Evolutionary conservation across 2,797 vertebrate genomes (phyloP), one percentile per base, ranked within the genome.

Genomic region (Hyperoplus immaculatus): DNA sequence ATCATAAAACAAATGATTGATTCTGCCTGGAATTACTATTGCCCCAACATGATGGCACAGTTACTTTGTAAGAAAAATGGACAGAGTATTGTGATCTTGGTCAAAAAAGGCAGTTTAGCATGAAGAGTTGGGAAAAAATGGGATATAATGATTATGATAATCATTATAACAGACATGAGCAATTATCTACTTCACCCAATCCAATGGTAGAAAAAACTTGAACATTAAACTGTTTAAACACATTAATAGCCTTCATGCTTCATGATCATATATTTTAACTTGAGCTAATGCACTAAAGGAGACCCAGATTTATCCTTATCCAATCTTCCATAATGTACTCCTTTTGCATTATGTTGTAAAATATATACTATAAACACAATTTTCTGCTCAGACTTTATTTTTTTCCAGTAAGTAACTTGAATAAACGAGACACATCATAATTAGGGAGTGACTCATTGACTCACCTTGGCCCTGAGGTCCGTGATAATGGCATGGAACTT

Each of bases 381-480:
- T 18, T 29, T 63, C 29, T 42, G 21, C 14, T 29, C 10, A 54
- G 2, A 41, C 9, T 12, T 59, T 69, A 8, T 47, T 64, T 15
- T 15, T 49, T 61, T 55, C 12, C 10, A 42, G 42, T 16, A 47
- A 53, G 14, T 29, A 15, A 38, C 12, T 0, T 60, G 5, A 13
- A 14, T 36, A 4, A 53, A 15, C 10, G 57, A 50, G 14, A 53
- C 42, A 43, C 21, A 21, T 21, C 21, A 21, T 21, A 21, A 21
- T 21, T 21, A 21, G 8, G 42, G 5, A 66, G 8, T n/a, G 5
- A 54, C 41, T 55, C 0, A 5, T 18, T 42, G 3, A 69, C 95
- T 95, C 84, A 98, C 97, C 96, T 97, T 96, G 70, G 85, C 91
- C 54, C 91, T 95, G 81, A 98, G 94, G 0, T 96, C 96, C 9